Evolutionary conservation across 2,888 invertebrate genomes (phyloP).

Genomic region (Noctua janthina): DNA sequence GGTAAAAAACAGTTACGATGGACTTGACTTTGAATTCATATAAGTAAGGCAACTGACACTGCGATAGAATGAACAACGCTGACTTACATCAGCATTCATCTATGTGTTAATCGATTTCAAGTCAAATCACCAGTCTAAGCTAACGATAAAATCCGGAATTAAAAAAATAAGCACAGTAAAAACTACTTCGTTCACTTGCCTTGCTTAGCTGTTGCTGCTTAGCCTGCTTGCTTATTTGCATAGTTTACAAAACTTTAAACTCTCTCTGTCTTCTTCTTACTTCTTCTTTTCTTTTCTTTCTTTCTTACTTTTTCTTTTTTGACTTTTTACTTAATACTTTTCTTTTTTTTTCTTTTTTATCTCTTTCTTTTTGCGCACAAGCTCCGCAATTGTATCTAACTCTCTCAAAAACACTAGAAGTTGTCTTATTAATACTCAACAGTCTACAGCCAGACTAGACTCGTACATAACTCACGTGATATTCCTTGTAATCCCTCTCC

Average conservation of each 20-base stretch:
- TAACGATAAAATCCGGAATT: neutral
- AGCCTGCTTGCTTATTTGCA: neutral
- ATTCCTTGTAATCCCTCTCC: slow-evolving; percentile 66
- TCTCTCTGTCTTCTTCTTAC: too few relatives aligned
- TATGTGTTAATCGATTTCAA: neutral
- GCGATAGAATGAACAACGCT: too few relatives aligned
- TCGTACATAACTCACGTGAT: slow-evolving; percentile 39
- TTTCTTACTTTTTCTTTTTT: too few relatives aligned
- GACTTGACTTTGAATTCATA: too few relatives aligned
- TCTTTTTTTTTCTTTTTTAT: too few relatives aligned
- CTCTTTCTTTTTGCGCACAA: too few relatives aligned
- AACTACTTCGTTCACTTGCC: neutral
- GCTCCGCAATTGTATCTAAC: neutral
- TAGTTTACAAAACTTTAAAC: neutral
- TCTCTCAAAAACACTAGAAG: neutral
- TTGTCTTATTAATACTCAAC: slow-evolving; percentile 29
- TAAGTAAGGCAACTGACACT: too few relatives aligned
- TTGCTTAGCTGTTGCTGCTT: neutral
- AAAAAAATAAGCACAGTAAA: too few relatives aligned
- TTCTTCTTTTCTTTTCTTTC: too few relatives aligned
- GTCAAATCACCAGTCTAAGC: neutral
- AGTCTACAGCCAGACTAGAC: slow-evolving; percentile 9
- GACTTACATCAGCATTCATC: neutral
- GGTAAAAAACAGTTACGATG: too few relatives aligned
- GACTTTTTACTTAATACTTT: too few relatives aligned